phyloP scores from a whole-genome alignment of 2,888 invertebrate genomes.

The Xanthostigma xanthostigma region DNA sequence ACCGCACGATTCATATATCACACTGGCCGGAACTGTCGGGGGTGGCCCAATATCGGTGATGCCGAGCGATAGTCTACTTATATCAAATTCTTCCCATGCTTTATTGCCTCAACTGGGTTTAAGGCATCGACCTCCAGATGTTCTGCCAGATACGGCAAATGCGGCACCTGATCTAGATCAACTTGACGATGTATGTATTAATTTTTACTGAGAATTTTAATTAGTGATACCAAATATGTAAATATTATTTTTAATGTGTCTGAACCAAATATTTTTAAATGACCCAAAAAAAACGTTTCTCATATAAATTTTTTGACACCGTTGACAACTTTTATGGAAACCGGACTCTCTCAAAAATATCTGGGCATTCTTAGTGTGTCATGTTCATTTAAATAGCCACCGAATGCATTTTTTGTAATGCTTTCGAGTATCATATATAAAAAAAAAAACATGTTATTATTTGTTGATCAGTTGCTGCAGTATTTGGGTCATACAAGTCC shows the following conservation, averaged over 20 bases:
- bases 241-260: too few relatives aligned
- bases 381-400: too few relatives aligned
- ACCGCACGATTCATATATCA: not conserved
- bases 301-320: too few relatives aligned
- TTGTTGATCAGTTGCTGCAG: constrained; percentile 51
- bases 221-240: too few relatives aligned
- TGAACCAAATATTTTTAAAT: too few relatives aligned
- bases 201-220: constrained; percentile 1
- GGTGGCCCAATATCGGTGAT: not conserved
- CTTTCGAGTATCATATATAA: too few relatives aligned
- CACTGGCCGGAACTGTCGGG: not conserved
- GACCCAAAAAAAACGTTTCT: too few relatives aligned
- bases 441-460: constrained; percentile 2
- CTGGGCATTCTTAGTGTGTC: too few relatives aligned
- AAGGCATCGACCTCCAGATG: constrained; percentile 54
- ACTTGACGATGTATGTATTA: constrained; percentile 65
- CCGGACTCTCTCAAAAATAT: too few relatives aligned
- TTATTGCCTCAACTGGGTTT: constrained; percentile 48
- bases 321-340: too few relatives aligned
- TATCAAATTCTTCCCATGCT: constrained; percentile 10
- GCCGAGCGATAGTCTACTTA: constrained; percentile 4
- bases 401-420: too few relatives aligned
- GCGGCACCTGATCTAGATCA: constrained; percentile 82
- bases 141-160: constrained; percentile 67
- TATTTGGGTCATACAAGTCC: constrained; percentile 88